Base-by-base conservation (phyloP, 2,113 vertebrate species). In the Trachemys scripta region DNA sequence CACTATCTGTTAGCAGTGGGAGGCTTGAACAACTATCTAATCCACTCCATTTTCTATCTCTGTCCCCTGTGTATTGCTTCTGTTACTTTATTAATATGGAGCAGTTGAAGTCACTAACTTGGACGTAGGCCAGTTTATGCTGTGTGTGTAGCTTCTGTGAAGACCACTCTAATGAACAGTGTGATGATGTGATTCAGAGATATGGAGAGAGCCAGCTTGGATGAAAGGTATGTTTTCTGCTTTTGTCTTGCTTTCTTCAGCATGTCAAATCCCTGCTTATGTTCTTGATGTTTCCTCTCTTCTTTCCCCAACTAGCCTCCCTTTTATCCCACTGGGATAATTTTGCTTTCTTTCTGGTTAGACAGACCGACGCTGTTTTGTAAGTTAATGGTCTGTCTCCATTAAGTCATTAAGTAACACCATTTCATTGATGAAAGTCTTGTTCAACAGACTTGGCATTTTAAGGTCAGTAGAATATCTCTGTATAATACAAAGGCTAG, bases 21-120 rank as follows among this genome's bases (percentile, higher is more conserved):
- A 75, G 42, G 29, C 88, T 69, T 56, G 72, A 53, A 78, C 72
- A 11, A 38, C 87, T 45, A 72, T 96, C 95, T 94, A 89, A 1
- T 93, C 80, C 92, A 56, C 91, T 93, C 78, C 93, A 10, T 94
- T 97, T 94, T 96, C 94, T 87, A 69, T 93, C 56, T 22, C 85
- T 31, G 94, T 97, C 95, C 97, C 94, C 95, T 96, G 95, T 92
- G 97, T 93, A 3, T 92, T 50, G 94, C 96, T 94, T 94, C 97
- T 96, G 90, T 96, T 97, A 97, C 98, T 95, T 49, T 94, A 97
- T 98, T 98, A 99, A 98, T 97, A 95, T 98, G 98, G 98, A 98
- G 97, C 98, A 96, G 97, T 90, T 98, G 98, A 98, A 99, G 98
- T 99, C 98, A 98, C 98, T 95, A 90, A 29, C 94, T 91, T 99